Evolutionary conservation across 2,888 invertebrate species (phyloP).

Genomic region (Sisyra nigra): DNA sequence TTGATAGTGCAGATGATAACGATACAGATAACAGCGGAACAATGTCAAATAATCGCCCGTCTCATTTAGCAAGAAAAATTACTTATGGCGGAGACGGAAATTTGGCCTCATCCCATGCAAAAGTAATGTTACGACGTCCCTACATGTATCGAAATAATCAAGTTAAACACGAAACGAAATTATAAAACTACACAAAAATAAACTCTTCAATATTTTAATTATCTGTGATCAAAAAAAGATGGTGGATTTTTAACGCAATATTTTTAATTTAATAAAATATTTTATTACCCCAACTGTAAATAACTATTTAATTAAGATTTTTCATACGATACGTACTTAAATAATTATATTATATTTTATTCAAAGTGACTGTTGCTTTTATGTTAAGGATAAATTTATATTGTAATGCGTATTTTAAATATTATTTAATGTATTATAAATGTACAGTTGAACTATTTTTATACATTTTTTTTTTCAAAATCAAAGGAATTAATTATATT

Average conservation of each 20-base stretch:
- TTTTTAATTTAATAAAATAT: not conserved
- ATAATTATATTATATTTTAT: too few relatives aligned
- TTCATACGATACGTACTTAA: not conserved
- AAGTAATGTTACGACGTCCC: conserved; percentile 5
- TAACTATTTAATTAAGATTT: not conserved
- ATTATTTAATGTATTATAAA: too few relatives aligned
- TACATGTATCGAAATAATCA: conserved; percentile 8
- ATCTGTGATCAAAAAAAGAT: not conserved
- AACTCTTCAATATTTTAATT: too few relatives aligned
- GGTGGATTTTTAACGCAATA: not conserved
- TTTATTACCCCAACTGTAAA: not conserved
- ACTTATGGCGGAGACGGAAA: not conserved
- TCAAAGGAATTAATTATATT: too few relatives aligned
- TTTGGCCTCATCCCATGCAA: conserved; percentile 2
- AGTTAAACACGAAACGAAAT: conserved; percentile 9
- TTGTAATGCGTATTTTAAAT: too few relatives aligned
- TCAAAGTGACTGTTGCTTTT: too few relatives aligned
- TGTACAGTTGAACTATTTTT: too few relatives aligned
- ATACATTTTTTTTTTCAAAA: too few relatives aligned
- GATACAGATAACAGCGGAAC: conserved; percentile 8
- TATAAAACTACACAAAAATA: not conserved
- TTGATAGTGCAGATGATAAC: conserved; percentile 59
- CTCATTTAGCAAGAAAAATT: not conserved
- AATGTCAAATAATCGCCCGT: conserved; percentile 1
- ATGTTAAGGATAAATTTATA: too few relatives aligned